phyloP scores from a whole-genome alignment of 2,888 invertebrate genomes.

The Trichacis sp. region DNA sequence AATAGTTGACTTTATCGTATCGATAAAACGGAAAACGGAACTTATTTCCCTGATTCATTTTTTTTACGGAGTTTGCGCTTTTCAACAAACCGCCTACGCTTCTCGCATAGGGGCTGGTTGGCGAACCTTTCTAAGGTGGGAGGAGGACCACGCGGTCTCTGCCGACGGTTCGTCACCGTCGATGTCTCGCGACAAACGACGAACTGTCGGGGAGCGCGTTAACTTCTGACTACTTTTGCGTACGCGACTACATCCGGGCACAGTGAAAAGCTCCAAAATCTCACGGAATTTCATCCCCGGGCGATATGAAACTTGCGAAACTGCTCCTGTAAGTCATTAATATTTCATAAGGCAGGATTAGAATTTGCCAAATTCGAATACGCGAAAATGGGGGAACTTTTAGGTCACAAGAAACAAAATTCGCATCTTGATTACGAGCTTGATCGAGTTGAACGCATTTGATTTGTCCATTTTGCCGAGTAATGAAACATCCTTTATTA shows the following conservation, averaged over 20 bases:
- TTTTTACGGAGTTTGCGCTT: constrained; percentile 39
- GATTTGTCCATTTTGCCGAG: no score
- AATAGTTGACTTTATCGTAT: no score
- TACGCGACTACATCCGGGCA: constrained; percentile 14
- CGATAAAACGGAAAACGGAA: no score
- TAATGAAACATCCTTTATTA: no score
- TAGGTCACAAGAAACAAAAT: no score
- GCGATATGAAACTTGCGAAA: neutral
- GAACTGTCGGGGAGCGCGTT: constrained; percentile 43
- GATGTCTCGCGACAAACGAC: constrained; percentile 49
- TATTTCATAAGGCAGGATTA: no score
- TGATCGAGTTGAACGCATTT: no score
- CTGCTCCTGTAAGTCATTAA: neutral
- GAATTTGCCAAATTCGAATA: no score
- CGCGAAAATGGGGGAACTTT: no score
- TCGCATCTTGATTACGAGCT: no score
- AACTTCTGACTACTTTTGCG: constrained; percentile 28
- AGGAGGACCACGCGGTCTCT: constrained; percentile 51
- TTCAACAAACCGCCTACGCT: constrained; percentile 34
- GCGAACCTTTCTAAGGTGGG: constrained; percentile 34
- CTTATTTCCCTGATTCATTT: neutral
- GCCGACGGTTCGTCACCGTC: constrained; percentile 49
- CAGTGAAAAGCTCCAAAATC: neutral
- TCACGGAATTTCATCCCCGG: constrained; percentile 3
- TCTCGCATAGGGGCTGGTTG: constrained; percentile 34